phyloP scores from a whole-genome alignment of 2,888 invertebrate genomes.

The Opisthograptis luteolata region DNA sequence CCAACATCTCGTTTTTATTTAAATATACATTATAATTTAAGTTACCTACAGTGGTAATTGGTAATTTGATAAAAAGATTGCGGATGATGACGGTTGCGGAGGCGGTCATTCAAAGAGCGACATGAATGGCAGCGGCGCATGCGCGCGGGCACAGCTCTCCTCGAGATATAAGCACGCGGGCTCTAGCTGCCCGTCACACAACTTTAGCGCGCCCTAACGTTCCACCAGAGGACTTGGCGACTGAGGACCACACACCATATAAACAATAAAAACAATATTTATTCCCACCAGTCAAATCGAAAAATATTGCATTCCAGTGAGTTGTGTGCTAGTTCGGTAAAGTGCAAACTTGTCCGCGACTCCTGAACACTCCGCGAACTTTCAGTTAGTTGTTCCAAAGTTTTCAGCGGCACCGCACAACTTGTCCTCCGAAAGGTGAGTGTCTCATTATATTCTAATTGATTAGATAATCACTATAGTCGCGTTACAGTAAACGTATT shows the following conservation, averaged over 20 bases:
- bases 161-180: constrained; percentile 75
- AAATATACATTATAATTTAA: no score
- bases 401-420: constrained; percentile 54
- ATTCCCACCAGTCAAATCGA: constrained; percentile 28
- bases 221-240: constrained; percentile 65
- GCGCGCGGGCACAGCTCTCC: constrained; percentile 58
- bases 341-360: constrained; percentile 47
- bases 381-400: constrained; percentile 58
- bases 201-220: constrained; percentile 79
- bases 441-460: constrained; percentile 41
- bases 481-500: constrained; percentile 10
- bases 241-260: constrained; percentile 43
- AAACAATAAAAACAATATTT: constrained; percentile 40
- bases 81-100: constrained; percentile 62
- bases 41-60: not conserved
- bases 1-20: no score
- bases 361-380: constrained; percentile 53
- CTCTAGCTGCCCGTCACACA: constrained; percentile 67
- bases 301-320: constrained; percentile 34
- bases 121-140: constrained; percentile 74
- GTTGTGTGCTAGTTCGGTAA: constrained; percentile 55
- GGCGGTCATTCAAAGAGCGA: constrained; percentile 78
- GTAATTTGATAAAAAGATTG: constrained; percentile 36
- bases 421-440: constrained; percentile 47
- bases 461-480: constrained; percentile 40